phyloP scores from a whole-genome alignment of 2,797 vertebrate genomes.

The Sciaenops ocellatus region DNA sequence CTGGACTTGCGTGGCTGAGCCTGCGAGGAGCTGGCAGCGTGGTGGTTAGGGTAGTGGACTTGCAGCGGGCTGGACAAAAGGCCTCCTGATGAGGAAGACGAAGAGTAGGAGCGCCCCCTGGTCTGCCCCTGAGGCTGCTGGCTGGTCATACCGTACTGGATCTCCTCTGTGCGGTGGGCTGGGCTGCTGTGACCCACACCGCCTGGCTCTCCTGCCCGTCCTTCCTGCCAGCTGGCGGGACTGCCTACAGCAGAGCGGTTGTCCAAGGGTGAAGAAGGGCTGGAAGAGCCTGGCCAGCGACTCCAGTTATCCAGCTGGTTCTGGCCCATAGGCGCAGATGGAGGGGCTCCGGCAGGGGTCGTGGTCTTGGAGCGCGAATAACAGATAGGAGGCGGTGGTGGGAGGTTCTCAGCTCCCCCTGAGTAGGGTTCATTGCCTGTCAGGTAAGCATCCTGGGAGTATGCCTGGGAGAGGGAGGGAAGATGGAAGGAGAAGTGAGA shows the following conservation, averaged over 20 bases:
- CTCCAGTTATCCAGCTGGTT: conserved; percentile 90
- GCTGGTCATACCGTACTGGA: conserved; percentile 87
- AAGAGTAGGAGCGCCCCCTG: conserved; percentile 83
- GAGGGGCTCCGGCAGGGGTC: conserved; percentile 74
- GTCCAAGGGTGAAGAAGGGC: conserved; percentile 85
- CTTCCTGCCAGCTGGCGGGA: conserved; percentile 84
- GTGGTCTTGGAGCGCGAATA: conserved; percentile 90
- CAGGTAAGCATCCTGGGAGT: conserved; percentile 98
- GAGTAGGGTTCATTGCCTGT: conserved; percentile 94
- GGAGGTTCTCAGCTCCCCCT: conserved; percentile 93
- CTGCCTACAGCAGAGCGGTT: conserved; percentile 82
- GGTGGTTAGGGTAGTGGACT: conserved; percentile 83
- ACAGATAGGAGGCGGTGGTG: conserved; percentile 93
- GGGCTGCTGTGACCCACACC: conserved; percentile 83
- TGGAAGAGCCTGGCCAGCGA: conserved; percentile 83
- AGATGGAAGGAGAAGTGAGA: conserved; percentile 24
- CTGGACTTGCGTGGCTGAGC: conserved; percentile 64
- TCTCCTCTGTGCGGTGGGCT: conserved; percentile 85
- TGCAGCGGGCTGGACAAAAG: conserved; percentile 81
- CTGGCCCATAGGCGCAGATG: conserved; percentile 82
- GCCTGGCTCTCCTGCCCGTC: conserved; percentile 77
- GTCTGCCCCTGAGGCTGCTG: conserved; percentile 82
- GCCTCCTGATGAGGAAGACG: conserved; percentile 84
- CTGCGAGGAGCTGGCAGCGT: conserved; percentile 62
- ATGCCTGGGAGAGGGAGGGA: conserved; percentile 85